Evolutionary conservation across 2,888 invertebrate species (phyloP), one percentile per base, ranked within the genome.

Genomic region (Cheilosia scutellata): DNA sequence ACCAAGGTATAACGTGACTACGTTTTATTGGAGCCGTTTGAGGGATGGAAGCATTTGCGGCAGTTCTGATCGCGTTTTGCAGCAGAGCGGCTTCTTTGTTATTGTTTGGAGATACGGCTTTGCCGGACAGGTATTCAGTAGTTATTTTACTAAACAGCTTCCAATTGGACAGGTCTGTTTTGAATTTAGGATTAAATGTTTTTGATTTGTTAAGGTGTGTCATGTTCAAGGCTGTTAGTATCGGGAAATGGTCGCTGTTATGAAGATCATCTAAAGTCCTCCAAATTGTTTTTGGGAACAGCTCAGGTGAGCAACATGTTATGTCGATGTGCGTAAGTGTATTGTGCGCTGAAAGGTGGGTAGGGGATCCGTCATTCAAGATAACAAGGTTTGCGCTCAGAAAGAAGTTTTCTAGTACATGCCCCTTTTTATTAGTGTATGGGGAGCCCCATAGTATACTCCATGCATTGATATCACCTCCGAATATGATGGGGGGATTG

Each of bases 161-260:
- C 65, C 65, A 75, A 20, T 66, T 66, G 1, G 49, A 37, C 16
- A 16, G 47, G n/a, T 58, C 57, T 7, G 44, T 55, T 63, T 74
- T 63, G 2, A 62, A 72, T 72, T 53, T 62, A 20, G 27, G 27
- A 13, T 25, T n/a, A 37, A 6, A 37, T 4, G 51, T 7, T 5
- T 42, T 42, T 33, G 47, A 5, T 51, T 20, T 33, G 7, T 2
- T n/a, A 7, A 31, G 9, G 11, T 33, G 13, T 0, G 31, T 13
- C 1, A 9, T n/a, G n/a, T 27, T 27, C 13, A 37, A 31, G 5
- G 51, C 2, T 5, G 27, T 53, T 9, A 66, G 40, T 2, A 82
- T 76, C 2, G 58, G 57, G 53, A 82, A 82, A 31, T 80, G 68
- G 47, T 68, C 74, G 9, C 80, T 80, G 5, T 68, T 80, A 20